Evolutionary conservation across 2,797 vertebrate genomes (phyloP).

Genomic region (Scolopax bukidnonensis): DNA sequence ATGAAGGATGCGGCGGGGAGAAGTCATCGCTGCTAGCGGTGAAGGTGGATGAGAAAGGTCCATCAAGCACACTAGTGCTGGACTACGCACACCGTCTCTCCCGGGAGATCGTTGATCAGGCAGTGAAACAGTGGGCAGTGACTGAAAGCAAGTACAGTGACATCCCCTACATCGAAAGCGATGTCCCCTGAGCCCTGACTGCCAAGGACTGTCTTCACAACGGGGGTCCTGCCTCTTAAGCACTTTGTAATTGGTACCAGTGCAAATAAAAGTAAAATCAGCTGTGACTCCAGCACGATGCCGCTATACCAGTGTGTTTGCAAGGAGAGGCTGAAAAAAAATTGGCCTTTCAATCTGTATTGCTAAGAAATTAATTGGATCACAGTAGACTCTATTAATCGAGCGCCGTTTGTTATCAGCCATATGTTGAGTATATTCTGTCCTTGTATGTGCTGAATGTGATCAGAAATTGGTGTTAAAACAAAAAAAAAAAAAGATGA

Average conservation of each 20-base stretch:
- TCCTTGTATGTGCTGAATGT: background rate
- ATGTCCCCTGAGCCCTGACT: conserved; percentile 85
- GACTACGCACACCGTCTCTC: conserved; percentile 92
- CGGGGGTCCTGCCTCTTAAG: background rate
- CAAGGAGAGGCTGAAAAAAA: background rate
- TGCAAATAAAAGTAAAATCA: background rate
- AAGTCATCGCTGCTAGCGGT: conserved; percentile 74
- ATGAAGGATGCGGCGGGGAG: conserved; percentile 70
- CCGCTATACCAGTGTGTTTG: background rate
- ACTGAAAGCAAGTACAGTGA: conserved; percentile 90
- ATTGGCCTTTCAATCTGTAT: background rate
- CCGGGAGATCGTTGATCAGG: conserved; percentile 88
- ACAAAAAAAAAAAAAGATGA: background rate
- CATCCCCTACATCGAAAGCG: conserved; percentile 95
- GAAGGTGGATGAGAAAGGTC: conserved; percentile 43
- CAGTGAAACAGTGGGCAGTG: conserved; percentile 91
- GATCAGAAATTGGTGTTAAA: background rate
- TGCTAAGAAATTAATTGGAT: background rate
- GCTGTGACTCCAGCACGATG: background rate
- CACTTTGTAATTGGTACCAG: background rate
- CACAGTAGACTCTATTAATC: background rate
- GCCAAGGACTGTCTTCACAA: background rate
- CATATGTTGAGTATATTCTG: background rate
- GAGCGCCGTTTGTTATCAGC: background rate
- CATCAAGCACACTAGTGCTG: conserved; percentile 76